Evolutionary conservation across 2,797 vertebrate genomes (phyloP), one percentile per base, ranked within the genome.

Genomic region (Aquila chrysaetos): DNA sequence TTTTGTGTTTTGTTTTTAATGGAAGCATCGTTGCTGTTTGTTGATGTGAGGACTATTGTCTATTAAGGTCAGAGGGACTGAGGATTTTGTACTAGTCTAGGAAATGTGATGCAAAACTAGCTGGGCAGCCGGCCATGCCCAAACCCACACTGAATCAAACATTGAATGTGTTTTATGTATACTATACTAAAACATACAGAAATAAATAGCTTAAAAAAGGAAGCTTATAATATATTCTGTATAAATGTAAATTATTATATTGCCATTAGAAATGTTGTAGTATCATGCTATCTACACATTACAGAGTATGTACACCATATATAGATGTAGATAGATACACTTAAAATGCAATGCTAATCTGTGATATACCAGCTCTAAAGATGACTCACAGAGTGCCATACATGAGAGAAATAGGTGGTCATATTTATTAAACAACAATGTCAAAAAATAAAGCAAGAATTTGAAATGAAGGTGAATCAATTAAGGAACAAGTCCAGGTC

Each of bases 11-110:
- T 91, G 37, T 67, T 93, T 96, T 91, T 74, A 64, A 64, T 3
- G 15, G 84, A 88, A 96, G 7, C 20, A 7, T 63, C 23, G 13
- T 15, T 85, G 75, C 78, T 72, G 39, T 56, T 94, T 82, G 31
- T 76, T 94, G 67, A 53, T 72, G 31, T 72, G 68, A 81, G 53
- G 33, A n/a, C 59, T 88, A 5, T 54, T 88, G 37, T 86, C 59
- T 82, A 2, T 63, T 93, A 75, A 89, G 72, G 75, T 89, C 86
- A 92, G 84, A 82, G 54, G 48, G 35, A 53, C 43, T 67, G 56
- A 85, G 61, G 56, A 41, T 67, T 91, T 82, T 76, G 24, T 27
- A 41, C 35, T 28, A 46, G 27, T n/a, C 18, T 51, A 20, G 74
- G 39, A 85, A 94, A 68, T 48, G 27, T 54, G 33, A 31, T 69